phyloP scores from a whole-genome alignment of 2,113 vertebrate genomes.

The Sakesphorus luctuosus region DNA sequence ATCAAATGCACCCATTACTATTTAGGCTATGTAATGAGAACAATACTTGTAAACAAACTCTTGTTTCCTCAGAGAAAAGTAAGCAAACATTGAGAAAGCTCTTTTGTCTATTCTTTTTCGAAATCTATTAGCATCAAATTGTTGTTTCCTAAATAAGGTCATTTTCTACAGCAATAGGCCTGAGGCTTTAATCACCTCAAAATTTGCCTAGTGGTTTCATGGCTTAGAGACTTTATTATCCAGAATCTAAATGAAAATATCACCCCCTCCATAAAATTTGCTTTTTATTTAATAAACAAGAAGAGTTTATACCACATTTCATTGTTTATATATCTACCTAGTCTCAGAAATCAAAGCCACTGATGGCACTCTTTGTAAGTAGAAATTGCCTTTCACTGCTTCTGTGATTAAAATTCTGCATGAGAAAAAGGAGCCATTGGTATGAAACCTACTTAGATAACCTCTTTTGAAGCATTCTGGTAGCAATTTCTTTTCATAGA shows the following conservation, averaged over 20 bases:
- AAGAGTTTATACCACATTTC: neutral
- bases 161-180: neutral
- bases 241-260: slow-evolving; percentile 15
- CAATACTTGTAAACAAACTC: slow-evolving; percentile 50
- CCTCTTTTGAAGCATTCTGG: neutral
- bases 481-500: neutral
- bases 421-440: neutral
- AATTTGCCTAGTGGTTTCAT: slow-evolving; percentile 2
- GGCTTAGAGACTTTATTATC: slow-evolving; percentile 8
- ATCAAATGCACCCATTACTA: slow-evolving; percentile 42
- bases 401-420: neutral
- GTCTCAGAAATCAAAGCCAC: neutral
- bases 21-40: slow-evolving; percentile 57
- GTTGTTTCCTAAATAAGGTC: slow-evolving; percentile 36
- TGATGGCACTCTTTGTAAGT: neutral
- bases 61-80: slow-evolving; percentile 40
- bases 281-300: neutral
- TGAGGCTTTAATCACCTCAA: slow-evolving; percentile 39
- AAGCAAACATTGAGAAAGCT: slow-evolving; percentile 39
- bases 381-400: neutral
- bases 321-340: neutral
- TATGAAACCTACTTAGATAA: neutral
- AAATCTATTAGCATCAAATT: slow-evolving; percentile 1
- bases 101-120: slow-evolving; percentile 32
- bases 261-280: neutral